Evolutionary conservation across 2,113 vertebrate species (phyloP).

Genomic region (Pampusana beccarii): DNA sequence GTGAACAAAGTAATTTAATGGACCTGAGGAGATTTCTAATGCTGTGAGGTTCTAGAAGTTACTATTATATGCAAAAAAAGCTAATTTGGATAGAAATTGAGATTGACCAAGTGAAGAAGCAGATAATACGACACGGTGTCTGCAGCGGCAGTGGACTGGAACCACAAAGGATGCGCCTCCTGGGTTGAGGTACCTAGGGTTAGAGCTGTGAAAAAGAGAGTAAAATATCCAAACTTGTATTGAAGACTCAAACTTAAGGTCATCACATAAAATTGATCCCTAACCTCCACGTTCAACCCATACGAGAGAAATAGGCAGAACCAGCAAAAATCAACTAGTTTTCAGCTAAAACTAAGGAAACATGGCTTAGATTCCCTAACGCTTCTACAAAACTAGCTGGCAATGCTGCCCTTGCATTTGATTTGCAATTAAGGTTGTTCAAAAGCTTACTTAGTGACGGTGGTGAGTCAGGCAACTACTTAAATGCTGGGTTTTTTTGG

Average conservation of each 20-base stretch:
- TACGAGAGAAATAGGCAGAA: not conserved
- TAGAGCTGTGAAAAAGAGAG: not conserved
- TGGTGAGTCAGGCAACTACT: not conserved
- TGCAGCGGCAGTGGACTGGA: not conserved
- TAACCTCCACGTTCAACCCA: not conserved
- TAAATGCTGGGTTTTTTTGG: not conserved
- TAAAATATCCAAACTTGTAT: not conserved
- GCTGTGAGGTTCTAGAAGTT: not conserved
- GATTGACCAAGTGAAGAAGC: not conserved
- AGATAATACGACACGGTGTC: not conserved
- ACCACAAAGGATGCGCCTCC: not conserved
- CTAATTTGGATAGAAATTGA: not conserved
- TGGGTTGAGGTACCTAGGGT: not conserved
- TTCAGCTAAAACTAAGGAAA: not conserved
- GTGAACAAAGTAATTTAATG: not conserved
- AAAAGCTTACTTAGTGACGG: not conserved
- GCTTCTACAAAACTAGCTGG: not conserved
- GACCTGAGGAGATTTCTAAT: not conserved
- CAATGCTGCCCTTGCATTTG: not conserved
- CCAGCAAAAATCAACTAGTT: not conserved
- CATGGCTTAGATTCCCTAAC: not conserved
- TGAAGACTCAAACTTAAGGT: not conserved
- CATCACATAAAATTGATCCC: not conserved
- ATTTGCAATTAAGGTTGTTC: not conserved
- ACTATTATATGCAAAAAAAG: not conserved